phyloP scores from a whole-genome alignment of 2,113 vertebrate genomes.

The Mus spicilegus region DNA sequence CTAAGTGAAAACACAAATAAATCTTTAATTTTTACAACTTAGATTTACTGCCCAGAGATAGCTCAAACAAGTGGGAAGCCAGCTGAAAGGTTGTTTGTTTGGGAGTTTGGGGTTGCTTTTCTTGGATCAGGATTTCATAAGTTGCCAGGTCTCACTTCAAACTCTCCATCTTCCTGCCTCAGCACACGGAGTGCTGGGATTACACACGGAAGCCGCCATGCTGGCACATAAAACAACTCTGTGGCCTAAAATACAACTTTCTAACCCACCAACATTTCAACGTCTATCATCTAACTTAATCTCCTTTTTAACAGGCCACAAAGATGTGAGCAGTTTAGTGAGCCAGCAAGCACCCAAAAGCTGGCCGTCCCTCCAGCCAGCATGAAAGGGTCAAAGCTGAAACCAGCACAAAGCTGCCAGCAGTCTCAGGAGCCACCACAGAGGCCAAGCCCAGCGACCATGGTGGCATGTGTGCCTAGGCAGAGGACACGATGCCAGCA shows the following conservation, averaged over 20 bases:
- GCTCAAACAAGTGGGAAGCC: background rate
- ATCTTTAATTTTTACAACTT: conserved; percentile 18
- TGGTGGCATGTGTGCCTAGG: background rate
- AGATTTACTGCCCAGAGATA: conserved; percentile 11
- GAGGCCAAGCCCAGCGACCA: background rate
- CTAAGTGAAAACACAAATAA: conserved; percentile 23
- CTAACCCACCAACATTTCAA: conserved; percentile 32
- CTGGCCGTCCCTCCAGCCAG: background rate
- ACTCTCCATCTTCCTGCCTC: background rate
- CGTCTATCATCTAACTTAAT: background rate
- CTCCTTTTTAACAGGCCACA: conserved; percentile 20
- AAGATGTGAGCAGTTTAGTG: background rate
- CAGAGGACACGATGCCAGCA: background rate
- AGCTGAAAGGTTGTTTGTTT: background rate
- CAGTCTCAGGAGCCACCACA: background rate
- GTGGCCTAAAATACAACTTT: conserved; percentile 26
- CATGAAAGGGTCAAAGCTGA: background rate
- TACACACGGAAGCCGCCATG: background rate
- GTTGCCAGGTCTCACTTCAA: background rate
- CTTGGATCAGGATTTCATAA: background rate
- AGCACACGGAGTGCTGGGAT: background rate
- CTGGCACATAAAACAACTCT: conserved; percentile 15
- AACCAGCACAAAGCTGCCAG: background rate
- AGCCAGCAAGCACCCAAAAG: background rate
- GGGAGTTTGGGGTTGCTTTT: background rate